Evolutionary conservation across 2,797 vertebrate species (phyloP).

Genomic region (Lacerta bilineata): DNA sequence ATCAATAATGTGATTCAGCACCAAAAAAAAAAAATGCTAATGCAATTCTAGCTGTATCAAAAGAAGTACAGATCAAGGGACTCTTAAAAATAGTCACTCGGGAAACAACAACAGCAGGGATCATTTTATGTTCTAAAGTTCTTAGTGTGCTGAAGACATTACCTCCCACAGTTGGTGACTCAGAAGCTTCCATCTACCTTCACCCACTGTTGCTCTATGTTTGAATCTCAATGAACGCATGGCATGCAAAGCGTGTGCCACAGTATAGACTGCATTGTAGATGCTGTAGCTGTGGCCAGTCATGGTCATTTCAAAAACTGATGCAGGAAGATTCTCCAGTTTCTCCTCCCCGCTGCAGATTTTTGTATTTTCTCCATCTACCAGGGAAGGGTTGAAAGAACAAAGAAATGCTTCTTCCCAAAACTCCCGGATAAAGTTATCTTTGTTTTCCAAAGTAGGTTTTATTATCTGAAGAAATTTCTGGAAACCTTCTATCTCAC

Average conservation of each 20-base stretch:
- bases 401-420: not conserved
- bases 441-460: not conserved
- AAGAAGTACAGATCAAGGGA: too few species aligned
- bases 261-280: slow-evolving; percentile 20
- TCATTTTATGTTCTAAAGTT: too few species aligned
- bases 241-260: not conserved
- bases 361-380: not conserved
- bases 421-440: not conserved
- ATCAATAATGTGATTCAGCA: too few species aligned
- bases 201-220: rapidly evolving
- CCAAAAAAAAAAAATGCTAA: too few species aligned
- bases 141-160: not conserved
- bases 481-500: not conserved
- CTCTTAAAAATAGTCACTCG: too few species aligned
- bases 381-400: not conserved
- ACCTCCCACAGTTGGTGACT: not conserved
- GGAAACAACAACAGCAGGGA: too few species aligned
- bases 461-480: slow-evolving; percentile 1
- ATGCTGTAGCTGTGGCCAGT: slow-evolving; percentile 5
- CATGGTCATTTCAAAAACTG: slow-evolving; percentile 11
- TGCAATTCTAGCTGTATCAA: too few species aligned
- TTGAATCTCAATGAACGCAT: not conserved
- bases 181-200: too few species aligned
- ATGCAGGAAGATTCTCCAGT: not conserved
- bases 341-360: not conserved